A percentile compares a stretch with the other conserved stretches of the same genome.
Evolutionary conservation across 2,888 invertebrate species (phyloP).

Genomic region (Tineola bisselliella): DNA sequence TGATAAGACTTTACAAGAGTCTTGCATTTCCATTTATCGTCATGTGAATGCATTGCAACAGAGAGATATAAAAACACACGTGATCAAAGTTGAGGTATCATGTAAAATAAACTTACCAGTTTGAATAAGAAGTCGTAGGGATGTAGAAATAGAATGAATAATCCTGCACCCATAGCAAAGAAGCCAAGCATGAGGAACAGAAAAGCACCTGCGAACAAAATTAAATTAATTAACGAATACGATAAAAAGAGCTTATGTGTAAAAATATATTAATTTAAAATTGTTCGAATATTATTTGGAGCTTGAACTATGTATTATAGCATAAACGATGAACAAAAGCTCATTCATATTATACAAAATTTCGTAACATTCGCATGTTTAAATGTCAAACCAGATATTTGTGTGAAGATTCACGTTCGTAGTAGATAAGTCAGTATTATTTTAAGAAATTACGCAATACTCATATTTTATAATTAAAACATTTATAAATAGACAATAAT

Average conservation of each 20-base stretch:
- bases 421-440: neutral
- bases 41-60: neutral
- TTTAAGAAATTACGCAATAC: neutral
- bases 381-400: slow-evolving; percentile 1
- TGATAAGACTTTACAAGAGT: neutral
- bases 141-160: slow-evolving; percentile 71
- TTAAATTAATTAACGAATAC: no score
- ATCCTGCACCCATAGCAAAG: slow-evolving; percentile 72
- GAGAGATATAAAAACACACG: neutral
- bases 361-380: neutral
- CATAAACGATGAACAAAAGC: neutral
- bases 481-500: no score
- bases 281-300: neutral
- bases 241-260: no score
- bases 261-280: no score
- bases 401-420: neutral
- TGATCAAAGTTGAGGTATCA: neutral
- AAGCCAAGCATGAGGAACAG: slow-evolving; percentile 75
- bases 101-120: slow-evolving; percentile 67
- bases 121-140: slow-evolving; percentile 81
- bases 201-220: slow-evolving; percentile 71
- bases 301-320: neutral
- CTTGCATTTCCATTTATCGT: neutral
- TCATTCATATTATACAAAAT: slow-evolving; percentile 6
- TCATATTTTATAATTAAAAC: neutral